Conservation (phyloP, 2,113 vertebrate genomes). For the Channa maculata region DNA sequence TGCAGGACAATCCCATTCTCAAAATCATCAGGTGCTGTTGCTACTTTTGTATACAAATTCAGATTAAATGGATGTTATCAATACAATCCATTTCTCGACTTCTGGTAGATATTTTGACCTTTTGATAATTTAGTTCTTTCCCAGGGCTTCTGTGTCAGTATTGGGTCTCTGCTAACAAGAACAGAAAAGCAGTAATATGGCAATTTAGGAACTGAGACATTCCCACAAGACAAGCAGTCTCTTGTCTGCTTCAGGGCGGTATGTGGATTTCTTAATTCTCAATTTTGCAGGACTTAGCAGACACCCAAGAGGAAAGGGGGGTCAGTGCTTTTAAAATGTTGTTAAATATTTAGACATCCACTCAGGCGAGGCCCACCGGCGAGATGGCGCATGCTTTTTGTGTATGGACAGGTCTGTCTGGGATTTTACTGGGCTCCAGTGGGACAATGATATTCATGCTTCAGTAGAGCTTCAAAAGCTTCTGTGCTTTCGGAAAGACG, state of each 20-base stretch:
- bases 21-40: neutral
- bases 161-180: constrained; percentile 23
- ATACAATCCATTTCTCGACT: neutral
- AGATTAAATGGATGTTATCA: constrained; percentile 1
- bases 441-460: constrained; percentile 60
- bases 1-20: constrained; percentile 14
- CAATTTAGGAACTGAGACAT: constrained; percentile 11
- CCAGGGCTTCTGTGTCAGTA: neutral
- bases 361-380: constrained; percentile 44
- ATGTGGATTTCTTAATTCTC: constrained; percentile 19
- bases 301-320: constrained; percentile 25
- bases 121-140: neutral
- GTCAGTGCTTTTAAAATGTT: constrained; percentile 63
- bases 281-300: constrained; percentile 47
- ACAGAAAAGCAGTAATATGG: constrained; percentile 18
- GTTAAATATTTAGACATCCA: constrained; percentile 77
- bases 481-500: constrained; percentile 44
- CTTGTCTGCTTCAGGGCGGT: constrained; percentile 16
- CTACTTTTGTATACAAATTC: neutral
- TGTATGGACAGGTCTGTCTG: constrained; percentile 48
- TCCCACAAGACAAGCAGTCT: constrained; percentile 8
- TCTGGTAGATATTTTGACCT: constrained; percentile 4
- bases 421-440: constrained; percentile 42
- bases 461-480: constrained; percentile 64
- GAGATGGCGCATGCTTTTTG: constrained; percentile 44